phyloP scores from a whole-genome alignment of 2,113 vertebrate species.

The Entelurus aequoreus region DNA sequence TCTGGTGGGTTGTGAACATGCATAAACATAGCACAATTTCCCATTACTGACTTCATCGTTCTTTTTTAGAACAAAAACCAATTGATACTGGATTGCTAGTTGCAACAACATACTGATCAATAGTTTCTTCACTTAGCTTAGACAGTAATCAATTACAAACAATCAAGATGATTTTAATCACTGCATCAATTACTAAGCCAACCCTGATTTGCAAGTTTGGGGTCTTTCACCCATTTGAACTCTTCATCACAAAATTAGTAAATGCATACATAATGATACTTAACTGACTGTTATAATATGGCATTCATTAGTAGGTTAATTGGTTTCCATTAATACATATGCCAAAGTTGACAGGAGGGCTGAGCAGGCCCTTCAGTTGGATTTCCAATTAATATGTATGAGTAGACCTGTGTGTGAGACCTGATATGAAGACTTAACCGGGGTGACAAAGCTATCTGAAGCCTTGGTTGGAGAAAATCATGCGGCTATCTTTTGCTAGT shows the following conservation, averaged over 20 bases:
- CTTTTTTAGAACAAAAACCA: no score
- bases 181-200: not conserved
- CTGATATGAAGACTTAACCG: slow-evolving; percentile 46
- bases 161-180: not conserved
- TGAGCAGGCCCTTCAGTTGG: slow-evolving; percentile 45
- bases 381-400: slow-evolving; percentile 66
- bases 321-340: slow-evolving; percentile 52
- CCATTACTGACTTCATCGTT: no score
- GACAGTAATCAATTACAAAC: not conserved
- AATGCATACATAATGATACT: slow-evolving; percentile 41
- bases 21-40: no score
- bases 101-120: not conserved
- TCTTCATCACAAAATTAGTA: slow-evolving; percentile 27
- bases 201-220: slow-evolving; percentile 2
- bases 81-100: no score
- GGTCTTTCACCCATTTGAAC: slow-evolving; percentile 29
- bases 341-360: slow-evolving; percentile 36
- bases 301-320: slow-evolving; percentile 62
- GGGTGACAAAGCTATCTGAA: slow-evolving; percentile 55
- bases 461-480: slow-evolving; percentile 40
- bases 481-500: slow-evolving; percentile 36
- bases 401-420: slow-evolving; percentile 36
- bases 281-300: slow-evolving; percentile 46
- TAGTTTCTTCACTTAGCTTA: not conserved
- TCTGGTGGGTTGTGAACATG: no score